Evolutionary conservation across 2,797 vertebrate genomes (phyloP).

Genomic region (Aotus griseimembra): DNA sequence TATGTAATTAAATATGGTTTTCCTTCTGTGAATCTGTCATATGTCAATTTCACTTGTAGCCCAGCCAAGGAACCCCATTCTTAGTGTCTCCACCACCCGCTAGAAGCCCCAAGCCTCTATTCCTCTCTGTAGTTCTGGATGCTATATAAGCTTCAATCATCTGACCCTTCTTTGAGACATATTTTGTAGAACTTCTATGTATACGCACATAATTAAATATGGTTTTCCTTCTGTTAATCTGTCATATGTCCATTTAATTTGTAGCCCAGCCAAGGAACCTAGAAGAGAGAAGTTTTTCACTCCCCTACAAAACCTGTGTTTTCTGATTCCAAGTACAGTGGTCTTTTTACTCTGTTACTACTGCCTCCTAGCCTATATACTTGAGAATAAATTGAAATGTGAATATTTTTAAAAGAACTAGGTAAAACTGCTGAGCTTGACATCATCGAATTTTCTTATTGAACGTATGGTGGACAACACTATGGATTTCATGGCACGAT

Average conservation of each 20-base stretch:
- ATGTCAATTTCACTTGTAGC: not conserved
- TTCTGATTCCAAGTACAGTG: not conserved
- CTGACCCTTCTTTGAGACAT: not conserved
- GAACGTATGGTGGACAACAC: not conserved
- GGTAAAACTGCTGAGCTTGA: not conserved
- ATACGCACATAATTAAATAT: not conserved
- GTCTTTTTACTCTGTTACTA: not conserved
- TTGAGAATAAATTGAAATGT: not conserved
- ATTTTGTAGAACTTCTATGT: not conserved
- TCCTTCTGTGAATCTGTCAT: not conserved
- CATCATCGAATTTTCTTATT: slow-evolving; percentile 12
- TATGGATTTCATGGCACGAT: not conserved
- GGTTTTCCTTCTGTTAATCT: not conserved
- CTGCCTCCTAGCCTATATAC: not conserved
- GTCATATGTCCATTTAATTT: not conserved
- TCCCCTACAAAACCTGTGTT: not conserved
- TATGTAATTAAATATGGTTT: not conserved
- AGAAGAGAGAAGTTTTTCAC: not conserved
- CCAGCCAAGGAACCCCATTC: not conserved
- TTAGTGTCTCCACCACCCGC: not conserved
- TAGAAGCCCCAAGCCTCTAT: not conserved
- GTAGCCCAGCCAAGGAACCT: not conserved
- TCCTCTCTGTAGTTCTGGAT: not conserved
- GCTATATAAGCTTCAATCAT: too few relatives aligned
- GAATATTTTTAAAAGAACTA: not conserved